Percentiles rank a stretch among this genome's conserved stretches.
phyloP scores from a whole-genome alignment of 2,797 vertebrate species.

The Prionace glauca region DNA sequence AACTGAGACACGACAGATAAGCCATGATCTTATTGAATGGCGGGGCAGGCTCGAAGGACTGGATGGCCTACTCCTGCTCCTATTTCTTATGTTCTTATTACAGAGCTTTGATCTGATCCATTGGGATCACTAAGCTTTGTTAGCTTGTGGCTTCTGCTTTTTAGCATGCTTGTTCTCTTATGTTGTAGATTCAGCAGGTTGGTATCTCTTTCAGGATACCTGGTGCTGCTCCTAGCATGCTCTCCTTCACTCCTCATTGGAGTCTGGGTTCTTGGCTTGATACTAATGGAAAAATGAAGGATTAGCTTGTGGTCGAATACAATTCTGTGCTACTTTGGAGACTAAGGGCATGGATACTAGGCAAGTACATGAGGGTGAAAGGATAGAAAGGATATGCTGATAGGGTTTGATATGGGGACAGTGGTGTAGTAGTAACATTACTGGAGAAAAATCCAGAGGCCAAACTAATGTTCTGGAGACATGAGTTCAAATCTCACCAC shows the following conservation, averaged over 20 bases:
- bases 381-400: too few species aligned
- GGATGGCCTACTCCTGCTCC: too few species aligned
- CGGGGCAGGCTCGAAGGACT: too few species aligned
- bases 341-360: neutral
- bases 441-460: too few species aligned
- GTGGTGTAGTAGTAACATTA: too few species aligned
- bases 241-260: neutral
- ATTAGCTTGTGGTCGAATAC: neutral
- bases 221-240: neutral
- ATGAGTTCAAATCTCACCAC: too few species aligned
- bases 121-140: neutral
- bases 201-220: neutral
- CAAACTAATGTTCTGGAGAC: too few species aligned
- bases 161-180: neutral
- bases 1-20: too few species aligned
- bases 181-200: neutral
- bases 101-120: too few species aligned
- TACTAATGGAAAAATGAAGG: neutral
- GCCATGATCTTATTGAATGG: too few species aligned
- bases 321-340: neutral
- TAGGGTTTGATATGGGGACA: too few species aligned
- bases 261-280: neutral
- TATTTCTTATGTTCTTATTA: neutral
- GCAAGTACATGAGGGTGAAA: too few species aligned
- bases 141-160: neutral